Conservation (phyloP, 2,797 vertebrate species). For the Falco concolor region DNA sequence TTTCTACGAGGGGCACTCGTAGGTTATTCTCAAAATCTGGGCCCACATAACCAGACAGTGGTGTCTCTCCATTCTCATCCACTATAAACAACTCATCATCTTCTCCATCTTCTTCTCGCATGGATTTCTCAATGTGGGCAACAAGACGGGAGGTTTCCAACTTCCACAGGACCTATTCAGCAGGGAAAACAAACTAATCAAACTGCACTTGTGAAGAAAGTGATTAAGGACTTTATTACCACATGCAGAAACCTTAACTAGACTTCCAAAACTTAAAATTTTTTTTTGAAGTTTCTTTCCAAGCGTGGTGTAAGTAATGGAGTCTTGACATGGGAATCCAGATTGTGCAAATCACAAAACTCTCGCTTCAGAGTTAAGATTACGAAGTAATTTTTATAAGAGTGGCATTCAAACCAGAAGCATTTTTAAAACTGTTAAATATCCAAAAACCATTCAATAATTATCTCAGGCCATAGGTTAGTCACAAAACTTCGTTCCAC, state of each 20-base stretch:
- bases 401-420: not conserved
- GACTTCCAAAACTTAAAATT: not conserved
- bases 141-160: constrained; percentile 79
- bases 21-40: constrained; percentile 78
- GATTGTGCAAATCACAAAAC: not conserved
- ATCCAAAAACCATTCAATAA: not conserved
- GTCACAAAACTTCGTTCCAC: not conserved
- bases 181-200: not conserved
- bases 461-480: not conserved
- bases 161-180: constrained; percentile 75
- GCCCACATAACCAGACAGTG: constrained; percentile 61
- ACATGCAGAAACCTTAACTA: not conserved
- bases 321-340: not conserved
- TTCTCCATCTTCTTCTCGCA: constrained; percentile 64
- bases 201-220: not conserved
- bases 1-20: constrained; percentile 78
- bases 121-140: constrained; percentile 70
- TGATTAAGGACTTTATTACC: not conserved
- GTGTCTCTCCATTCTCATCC: constrained; percentile 72
- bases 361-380: not conserved
- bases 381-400: not conserved
- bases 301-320: fast-evolving
- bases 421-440: not conserved
- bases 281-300: not conserved
- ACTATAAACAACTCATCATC: constrained; percentile 79